These are phyloP conservation scores for Stigmatopora nigra DNA, from an alignment of 2,113 vertebrate genomes.

Conservation along the genomic window DNA sequence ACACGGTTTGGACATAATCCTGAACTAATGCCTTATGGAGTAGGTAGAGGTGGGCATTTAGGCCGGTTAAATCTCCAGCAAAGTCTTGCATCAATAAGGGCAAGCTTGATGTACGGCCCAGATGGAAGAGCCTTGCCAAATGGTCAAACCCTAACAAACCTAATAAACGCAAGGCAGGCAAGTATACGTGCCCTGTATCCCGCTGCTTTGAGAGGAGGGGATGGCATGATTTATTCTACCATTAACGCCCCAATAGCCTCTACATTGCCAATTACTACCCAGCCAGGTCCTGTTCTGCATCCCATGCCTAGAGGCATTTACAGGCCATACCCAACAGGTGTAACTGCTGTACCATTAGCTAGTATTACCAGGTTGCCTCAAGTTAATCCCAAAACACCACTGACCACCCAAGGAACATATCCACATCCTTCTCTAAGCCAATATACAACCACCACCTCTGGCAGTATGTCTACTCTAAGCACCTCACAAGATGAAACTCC, in stretches of 20 bases:
- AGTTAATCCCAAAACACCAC: conserved; percentile 78
- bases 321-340: conserved; percentile 76
- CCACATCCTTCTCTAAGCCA: conserved; percentile 75
- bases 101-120: conserved; percentile 79
- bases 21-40: conserved; percentile 79
- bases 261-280: conserved; percentile 96
- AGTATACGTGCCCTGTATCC: conserved; percentile 83
- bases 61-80: conserved; percentile 73
- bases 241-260: conserved; percentile 97
- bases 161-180: conserved; percentile 77
- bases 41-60: conserved; percentile 67
- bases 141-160: conserved; percentile 75
- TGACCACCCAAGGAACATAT: conserved; percentile 76
- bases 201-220: conserved; percentile 83
- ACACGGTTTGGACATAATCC: conserved; percentile 76
- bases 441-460: conserved; percentile 59
- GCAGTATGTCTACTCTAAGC: conserved; percentile 43
- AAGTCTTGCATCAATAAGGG: conserved; percentile 75
- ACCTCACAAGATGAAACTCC: conserved; percentile 75
- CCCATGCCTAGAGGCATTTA: conserved; percentile 85
- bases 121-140: conserved; percentile 72
- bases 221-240: conserved; percentile 98
- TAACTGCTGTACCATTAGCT: conserved; percentile 84
- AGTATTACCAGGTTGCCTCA: conserved; percentile 85
- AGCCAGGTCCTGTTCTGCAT: conserved; percentile 81